Evolutionary conservation across 2,113 vertebrate species (phyloP).

Genomic region (Hipposideros armiger): DNA sequence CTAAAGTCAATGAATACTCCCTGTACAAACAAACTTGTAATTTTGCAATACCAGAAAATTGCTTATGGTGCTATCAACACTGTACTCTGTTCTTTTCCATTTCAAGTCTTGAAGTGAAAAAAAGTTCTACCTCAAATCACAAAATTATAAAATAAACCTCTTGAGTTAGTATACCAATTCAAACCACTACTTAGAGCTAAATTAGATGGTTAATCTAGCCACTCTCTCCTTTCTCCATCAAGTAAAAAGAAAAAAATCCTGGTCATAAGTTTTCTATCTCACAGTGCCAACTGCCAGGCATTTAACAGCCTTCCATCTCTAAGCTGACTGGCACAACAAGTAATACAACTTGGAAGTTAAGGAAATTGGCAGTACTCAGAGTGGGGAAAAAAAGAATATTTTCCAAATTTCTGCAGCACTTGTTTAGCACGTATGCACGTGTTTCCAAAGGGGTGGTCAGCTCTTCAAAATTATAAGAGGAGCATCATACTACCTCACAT

Average conservation of each 20-base stretch:
- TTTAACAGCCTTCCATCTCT: constrained; percentile 67
- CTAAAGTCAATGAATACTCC: constrained; percentile 48
- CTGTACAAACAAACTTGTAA: constrained; percentile 34
- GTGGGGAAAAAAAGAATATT: constrained; percentile 19
- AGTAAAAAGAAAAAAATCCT: background rate
- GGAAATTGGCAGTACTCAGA: constrained; percentile 52
- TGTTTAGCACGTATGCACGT: constrained; percentile 64
- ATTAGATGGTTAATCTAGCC: constrained; percentile 57
- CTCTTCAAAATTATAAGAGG: constrained; percentile 66
- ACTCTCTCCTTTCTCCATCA: constrained; percentile 4
- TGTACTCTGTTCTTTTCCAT: constrained; percentile 50
- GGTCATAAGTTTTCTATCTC: constrained; percentile 63
- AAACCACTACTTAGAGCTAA: constrained; percentile 30
- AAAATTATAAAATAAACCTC: constrained; percentile 59
- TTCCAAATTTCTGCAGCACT: constrained; percentile 74
- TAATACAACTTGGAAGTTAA: constrained; percentile 75
- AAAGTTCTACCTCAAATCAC: constrained; percentile 39
- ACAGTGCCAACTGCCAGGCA: constrained; percentile 64
- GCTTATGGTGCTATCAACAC: constrained; percentile 46
- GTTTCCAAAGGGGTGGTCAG: constrained; percentile 79
- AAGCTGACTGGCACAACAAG: constrained; percentile 71
- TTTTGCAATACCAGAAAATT: constrained; percentile 63
- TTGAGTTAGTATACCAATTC: constrained; percentile 20
- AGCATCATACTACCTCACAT: constrained; percentile 67
- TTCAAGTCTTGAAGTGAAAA: background rate